Evolutionary conservation across 2,888 invertebrate species (phyloP).

Genomic region (Chrysolina oricalcia): DNA sequence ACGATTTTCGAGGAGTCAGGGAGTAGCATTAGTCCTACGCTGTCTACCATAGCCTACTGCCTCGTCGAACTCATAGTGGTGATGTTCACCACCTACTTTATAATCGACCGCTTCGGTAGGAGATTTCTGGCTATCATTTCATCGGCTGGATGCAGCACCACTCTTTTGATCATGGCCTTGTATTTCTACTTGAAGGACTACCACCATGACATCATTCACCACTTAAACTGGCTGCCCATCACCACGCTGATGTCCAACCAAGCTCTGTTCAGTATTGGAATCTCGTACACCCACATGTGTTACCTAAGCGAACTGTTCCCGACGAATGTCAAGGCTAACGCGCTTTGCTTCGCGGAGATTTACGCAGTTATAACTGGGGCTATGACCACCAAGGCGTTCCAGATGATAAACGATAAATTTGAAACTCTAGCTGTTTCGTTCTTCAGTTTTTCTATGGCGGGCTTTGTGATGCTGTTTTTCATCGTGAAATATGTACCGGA

Average conservation of each 20-base stretch:
- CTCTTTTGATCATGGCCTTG: constrained; percentile 70
- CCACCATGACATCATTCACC: constrained; percentile 53
- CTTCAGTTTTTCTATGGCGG: constrained; percentile 78
- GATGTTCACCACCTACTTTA: constrained; percentile 73
- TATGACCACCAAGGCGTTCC: constrained; percentile 72
- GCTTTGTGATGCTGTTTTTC: constrained; percentile 76
- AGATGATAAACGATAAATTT: constrained; percentile 73
- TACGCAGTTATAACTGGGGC: constrained; percentile 73
- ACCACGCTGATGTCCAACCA: constrained; percentile 72
- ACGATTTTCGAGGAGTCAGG: constrained; percentile 70
- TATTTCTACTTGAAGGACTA: constrained; percentile 71
- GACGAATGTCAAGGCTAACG: constrained; percentile 74
- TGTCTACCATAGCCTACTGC: constrained; percentile 65
- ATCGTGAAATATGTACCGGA: constrained; percentile 78
- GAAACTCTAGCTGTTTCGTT: constrained; percentile 78
- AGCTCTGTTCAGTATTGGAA: constrained; percentile 72
- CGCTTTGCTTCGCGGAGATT: constrained; percentile 74
- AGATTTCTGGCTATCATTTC: constrained; percentile 74
- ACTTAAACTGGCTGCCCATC: constrained; percentile 66
- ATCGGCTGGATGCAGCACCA: constrained; percentile 70
- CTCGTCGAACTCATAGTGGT: constrained; percentile 76
- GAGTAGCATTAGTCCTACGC: constrained; percentile 69
- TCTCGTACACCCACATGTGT: constrained; percentile 27
- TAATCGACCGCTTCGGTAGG: constrained; percentile 76
- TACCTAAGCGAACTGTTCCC: constrained; percentile 75